Evolutionary conservation across 2,113 vertebrate species (phyloP).

Genomic region (Pomatorhinus ruficollis): DNA sequence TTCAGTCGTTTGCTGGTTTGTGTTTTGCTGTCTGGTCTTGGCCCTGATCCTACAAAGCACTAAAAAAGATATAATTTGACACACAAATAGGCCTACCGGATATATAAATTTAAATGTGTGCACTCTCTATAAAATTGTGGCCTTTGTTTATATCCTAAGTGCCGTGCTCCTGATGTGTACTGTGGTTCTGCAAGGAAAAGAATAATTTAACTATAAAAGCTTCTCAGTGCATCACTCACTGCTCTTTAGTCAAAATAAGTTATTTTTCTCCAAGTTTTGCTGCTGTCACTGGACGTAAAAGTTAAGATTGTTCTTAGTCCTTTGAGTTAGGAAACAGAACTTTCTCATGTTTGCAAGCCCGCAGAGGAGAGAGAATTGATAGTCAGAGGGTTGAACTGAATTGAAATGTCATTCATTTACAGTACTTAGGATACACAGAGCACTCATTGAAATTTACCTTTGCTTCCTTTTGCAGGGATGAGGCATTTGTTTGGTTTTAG

Average conservation of each 20-base stretch:
- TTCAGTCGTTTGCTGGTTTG: background rate
- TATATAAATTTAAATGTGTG: background rate
- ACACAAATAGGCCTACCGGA: background rate
- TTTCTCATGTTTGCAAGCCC: background rate
- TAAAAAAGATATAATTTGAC: background rate
- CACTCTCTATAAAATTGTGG: background rate
- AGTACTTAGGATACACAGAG: background rate
- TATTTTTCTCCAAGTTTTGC: background rate
- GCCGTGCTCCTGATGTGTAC: background rate
- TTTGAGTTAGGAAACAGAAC: background rate
- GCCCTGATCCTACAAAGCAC: background rate
- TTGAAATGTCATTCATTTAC: background rate
- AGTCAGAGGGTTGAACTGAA: background rate
- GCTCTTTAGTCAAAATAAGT: background rate
- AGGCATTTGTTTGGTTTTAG: background rate
- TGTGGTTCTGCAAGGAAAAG: background rate
- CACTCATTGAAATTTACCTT: background rate
- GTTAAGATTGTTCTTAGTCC: background rate
- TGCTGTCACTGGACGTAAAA: background rate
- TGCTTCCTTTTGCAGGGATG: background rate
- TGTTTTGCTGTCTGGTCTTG: background rate
- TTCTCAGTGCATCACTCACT: accelerated
- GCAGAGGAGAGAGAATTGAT: background rate
- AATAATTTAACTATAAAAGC: background rate
- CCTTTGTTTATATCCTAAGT: background rate